Evolutionary conservation across 2,113 vertebrate genomes (phyloP), one percentile per base, ranked within the genome.

Genomic region (Cryptomyrus ogoouensis): DNA sequence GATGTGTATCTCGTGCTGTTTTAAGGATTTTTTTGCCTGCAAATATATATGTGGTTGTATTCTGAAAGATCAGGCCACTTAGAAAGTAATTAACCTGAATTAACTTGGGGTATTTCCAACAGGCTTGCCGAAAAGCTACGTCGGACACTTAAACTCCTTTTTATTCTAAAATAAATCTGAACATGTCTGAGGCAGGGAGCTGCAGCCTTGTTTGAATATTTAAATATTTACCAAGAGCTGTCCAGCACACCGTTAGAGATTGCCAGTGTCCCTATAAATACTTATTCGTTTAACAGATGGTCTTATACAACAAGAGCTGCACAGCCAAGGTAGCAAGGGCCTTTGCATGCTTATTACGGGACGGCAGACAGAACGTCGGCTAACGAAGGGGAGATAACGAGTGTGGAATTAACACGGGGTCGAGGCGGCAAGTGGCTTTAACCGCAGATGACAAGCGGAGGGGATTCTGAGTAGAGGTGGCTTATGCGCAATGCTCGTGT

Each of bases 171-270:
- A 80, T 80, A 80, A 80, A 42, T 80, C 74, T 80, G 35, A 80
- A 6, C 17, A 5, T 80, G 31, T 35, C 74, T 80, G 74, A 80
- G 35, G 74, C 35, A 80, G 35, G 74, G 74, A 19, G 74, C 74
- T 80, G 31, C 5, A 39, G 74, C 70, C 70, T 13, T 35, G 35
- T 80, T 80, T 80, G 17, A 80, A 80, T 80, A 80, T 80, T 80
- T 80, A 80, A 80, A 80, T 80, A 80, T 80, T 80, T 80, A 80
- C 74, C 35, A 80, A 80, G 15, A 80, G 35, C 35, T 80, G 74
- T 80, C 74, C 44, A 84, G 83, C 83, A 13, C 44, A 47, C 83
- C n/a, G 9, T 19, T 87, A 19, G 49, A 85, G 83, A 49, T 50
- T 50, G 31, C n/a, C 49, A 52, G 12, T 53, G 50, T 53, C 39